Conservation (phyloP, 2,888 invertebrate genomes). For the Julus scanicus region DNA sequence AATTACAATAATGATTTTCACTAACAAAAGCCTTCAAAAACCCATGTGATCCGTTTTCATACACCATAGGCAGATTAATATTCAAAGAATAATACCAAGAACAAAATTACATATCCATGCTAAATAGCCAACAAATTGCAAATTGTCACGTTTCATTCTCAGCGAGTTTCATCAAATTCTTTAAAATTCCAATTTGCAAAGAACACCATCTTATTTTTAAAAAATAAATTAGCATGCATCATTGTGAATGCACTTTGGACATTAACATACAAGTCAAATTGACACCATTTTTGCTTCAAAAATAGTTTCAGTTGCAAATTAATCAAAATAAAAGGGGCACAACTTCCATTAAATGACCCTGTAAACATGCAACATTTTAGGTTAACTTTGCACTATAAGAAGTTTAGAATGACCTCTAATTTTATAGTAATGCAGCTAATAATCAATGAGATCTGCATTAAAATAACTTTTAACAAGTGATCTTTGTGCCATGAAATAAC, state of each 20-base stretch:
- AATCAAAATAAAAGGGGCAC: neutral
- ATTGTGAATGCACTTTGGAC: neutral
- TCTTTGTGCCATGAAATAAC: neutral
- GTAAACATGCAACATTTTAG: neutral
- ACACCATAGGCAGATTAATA: neutral
- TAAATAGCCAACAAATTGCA: slow-evolving; percentile 8
- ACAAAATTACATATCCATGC: neutral
- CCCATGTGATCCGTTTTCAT: neutral
- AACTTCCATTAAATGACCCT: neutral
- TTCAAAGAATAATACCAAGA: neutral
- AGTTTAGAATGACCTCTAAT: neutral
- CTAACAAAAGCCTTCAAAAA: neutral
- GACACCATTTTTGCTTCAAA: neutral
- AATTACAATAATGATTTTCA: slow-evolving; percentile 10
- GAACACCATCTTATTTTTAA: neutral
- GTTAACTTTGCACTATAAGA: neutral
- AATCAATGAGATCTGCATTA: neutral
- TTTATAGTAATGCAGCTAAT: neutral
- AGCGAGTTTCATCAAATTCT: neutral
- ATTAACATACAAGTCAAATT: neutral
- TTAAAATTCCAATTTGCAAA: neutral
- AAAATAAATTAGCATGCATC: neutral
- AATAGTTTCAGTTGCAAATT: neutral
- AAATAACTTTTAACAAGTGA: slow-evolving; percentile 4
- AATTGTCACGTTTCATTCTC: neutral